Evolutionary conservation across 2,888 invertebrate genomes (phyloP).

Genomic region (Ariolimax columbianus): DNA sequence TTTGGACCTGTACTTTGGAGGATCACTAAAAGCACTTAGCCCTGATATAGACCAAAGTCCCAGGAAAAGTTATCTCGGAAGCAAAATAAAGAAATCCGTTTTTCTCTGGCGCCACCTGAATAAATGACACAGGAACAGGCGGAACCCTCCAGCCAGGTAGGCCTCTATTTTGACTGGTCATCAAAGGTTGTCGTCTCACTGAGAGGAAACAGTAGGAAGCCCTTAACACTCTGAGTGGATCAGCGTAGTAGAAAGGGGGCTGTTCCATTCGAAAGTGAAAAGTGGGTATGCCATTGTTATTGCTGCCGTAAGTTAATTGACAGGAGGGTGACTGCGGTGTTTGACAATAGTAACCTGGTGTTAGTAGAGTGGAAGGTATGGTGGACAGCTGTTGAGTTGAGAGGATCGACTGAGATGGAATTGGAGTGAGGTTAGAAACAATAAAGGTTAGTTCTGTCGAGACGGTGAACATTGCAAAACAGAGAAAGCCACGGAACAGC

Average conservation of each 20-base stretch:
- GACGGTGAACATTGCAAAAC: no score
- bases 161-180: background rate
- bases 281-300: background rate
- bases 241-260: background rate
- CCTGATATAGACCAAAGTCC: no score
- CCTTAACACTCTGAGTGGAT: background rate
- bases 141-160: background rate
- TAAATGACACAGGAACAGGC: background rate
- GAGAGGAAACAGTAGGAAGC: background rate
- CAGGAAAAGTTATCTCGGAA: no score
- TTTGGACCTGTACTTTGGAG: no score
- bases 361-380: background rate
- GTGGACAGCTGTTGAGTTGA: background rate
- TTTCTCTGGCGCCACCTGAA: background rate
- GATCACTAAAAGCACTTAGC: background rate
- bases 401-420: background rate
- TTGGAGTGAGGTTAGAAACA: no score
- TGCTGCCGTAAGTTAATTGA: background rate
- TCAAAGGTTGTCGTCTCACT: background rate
- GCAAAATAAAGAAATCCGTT: no score
- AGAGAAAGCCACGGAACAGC: no score
- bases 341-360: background rate
- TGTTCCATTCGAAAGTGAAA: background rate
- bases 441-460: no score
- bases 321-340: background rate